phyloP scores from a whole-genome alignment of 2,888 invertebrate genomes.

The Tenthredo distinguenda region DNA sequence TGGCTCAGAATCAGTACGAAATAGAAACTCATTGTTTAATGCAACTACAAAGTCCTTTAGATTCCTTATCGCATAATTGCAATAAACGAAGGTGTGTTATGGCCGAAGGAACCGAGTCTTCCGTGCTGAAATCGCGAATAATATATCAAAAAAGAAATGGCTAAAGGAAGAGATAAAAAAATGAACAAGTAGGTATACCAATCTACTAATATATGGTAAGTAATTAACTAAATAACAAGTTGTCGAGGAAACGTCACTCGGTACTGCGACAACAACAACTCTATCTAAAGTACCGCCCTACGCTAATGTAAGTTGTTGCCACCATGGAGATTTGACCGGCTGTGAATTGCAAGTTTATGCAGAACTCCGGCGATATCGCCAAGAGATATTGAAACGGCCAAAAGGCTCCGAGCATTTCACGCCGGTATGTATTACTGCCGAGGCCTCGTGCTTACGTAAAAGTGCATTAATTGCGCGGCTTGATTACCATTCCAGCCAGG shows the following conservation, averaged over 20 bases:
- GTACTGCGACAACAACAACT: constrained; percentile 60
- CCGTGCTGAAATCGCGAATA: not conserved
- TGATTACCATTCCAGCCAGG: constrained; percentile 42
- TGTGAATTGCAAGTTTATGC: constrained; percentile 39
- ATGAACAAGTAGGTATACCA: not conserved
- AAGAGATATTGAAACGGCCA: constrained; percentile 23
- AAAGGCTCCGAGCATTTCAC: not conserved
- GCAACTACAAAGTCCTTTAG: not conserved
- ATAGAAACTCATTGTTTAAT: not conserved
- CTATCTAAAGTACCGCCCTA: constrained; percentile 3
- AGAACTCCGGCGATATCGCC: constrained; percentile 4
- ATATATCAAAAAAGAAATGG: not conserved
- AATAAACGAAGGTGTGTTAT: not conserved
- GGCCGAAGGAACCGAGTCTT: not conserved
- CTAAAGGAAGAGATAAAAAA: not conserved
- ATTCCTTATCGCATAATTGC: not conserved
- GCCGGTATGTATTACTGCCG: not conserved
- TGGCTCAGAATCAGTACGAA: not conserved
- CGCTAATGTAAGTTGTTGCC: no score
- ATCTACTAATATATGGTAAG: constrained; percentile 33
- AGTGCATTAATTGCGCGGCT: constrained; percentile 31
- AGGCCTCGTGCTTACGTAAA: constrained; percentile 21
- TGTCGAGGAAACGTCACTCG: constrained; percentile 66
- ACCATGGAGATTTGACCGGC: not conserved
- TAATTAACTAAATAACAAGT: constrained; percentile 63